These are phyloP conservation scores for Piliocolobus tephrosceles DNA, from an alignment of 2,113 vertebrate genomes.

Conservation along the genomic window DNA sequence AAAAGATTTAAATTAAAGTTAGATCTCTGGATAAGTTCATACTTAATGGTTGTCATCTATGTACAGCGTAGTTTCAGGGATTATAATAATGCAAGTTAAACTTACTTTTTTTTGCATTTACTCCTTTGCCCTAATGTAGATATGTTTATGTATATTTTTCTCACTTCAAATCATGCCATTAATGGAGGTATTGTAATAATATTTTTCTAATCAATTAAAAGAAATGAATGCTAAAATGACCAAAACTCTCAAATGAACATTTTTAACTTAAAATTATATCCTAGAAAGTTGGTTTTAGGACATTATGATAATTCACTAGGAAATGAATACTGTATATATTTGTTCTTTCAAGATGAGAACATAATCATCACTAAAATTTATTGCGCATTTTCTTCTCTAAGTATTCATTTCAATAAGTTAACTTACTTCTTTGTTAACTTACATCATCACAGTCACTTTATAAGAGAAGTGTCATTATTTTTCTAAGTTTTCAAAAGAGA, in stretches of 20 bases:
- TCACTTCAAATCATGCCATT: not conserved
- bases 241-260: not conserved
- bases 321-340: not conserved
- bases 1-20: conserved; percentile 49
- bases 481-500: not conserved
- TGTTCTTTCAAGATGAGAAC: conserved; percentile 34
- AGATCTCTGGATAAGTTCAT: not conserved
- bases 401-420: not conserved
- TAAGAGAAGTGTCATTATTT: not conserved
- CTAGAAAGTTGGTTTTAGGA: conserved; percentile 17
- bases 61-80: not conserved
- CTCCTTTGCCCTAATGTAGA: not conserved
- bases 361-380: conserved; percentile 16
- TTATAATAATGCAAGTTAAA: not conserved
- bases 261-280: conserved; percentile 31
- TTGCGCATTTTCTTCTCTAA: not conserved
- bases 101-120: not conserved
- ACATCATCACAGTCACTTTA: not conserved
- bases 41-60: conserved; percentile 7
- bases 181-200: not conserved
- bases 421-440: not conserved
- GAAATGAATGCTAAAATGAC: not conserved
- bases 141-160: not conserved
- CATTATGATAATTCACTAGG: conserved; percentile 15
- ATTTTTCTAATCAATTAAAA: conserved; percentile 7